Evolutionary conservation across 2,888 invertebrate genomes (phyloP).

Genomic region (Tipula lateralis): DNA sequence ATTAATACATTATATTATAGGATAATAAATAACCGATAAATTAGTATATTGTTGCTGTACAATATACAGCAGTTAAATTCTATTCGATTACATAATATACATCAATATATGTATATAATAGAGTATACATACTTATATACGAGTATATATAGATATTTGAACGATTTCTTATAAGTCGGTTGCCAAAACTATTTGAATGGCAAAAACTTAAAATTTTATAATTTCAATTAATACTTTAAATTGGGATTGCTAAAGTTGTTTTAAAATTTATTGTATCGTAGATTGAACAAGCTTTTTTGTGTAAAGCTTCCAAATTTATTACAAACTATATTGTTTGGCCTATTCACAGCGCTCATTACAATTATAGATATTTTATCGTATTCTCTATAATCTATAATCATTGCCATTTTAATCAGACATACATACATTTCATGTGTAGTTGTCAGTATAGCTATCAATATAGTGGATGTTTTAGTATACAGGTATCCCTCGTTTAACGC

Average conservation of each 20-base stretch:
- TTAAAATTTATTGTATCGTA: not conserved
- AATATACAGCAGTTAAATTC: not conserved
- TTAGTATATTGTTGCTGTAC: not conserved
- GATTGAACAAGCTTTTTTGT: not conserved
- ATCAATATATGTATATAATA: not conserved
- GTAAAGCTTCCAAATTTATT: not conserved
- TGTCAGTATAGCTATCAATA: too few relatives aligned
- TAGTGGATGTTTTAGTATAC: too few relatives aligned
- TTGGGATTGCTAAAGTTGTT: not conserved
- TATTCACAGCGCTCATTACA: not conserved
- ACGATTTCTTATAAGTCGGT: not conserved
- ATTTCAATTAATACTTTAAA: not conserved
- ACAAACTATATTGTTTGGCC: not conserved
- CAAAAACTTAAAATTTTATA: not conserved
- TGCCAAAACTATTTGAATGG: not conserved
- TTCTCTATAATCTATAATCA: not conserved
- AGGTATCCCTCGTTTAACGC: too few relatives aligned
- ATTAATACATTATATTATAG: not conserved
- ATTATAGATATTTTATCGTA: not conserved
- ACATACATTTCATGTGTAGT: not conserved
- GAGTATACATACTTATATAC: not conserved
- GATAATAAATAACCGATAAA: not conserved
- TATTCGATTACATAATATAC: not conserved
- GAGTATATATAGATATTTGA: not conserved
- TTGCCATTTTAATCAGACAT: not conserved